Base-by-base conservation (phyloP, 2,888 invertebrate genomes). In the Archips crataeganus region DNA sequence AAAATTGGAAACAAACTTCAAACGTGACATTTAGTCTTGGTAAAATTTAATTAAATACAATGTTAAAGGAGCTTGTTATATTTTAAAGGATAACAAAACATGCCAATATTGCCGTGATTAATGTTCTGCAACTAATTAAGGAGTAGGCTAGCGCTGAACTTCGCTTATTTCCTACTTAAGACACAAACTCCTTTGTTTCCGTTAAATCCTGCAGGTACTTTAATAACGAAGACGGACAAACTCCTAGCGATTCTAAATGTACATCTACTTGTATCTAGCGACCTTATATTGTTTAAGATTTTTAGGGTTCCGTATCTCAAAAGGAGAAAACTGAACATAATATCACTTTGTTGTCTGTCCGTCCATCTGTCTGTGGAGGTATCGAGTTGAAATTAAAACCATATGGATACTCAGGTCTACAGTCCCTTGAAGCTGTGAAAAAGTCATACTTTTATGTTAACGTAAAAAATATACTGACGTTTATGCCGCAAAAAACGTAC, bases 111-210 rank as follows among this genome's bases (percentile, higher is more conserved):
- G 23, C n/a, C 66, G 36, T 72, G 47, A 67, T 72, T 57, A 63
- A 68, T 68, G 68, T 68, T 72, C 45, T 47, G n/a, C 47, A 72
- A 59, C 62, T 63, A 72, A 72, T 72, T 72, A 72, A 63, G 11
- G 57, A 72, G 68, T 72, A 49, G 57, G 47, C 62, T 68, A 59
- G 57, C 67, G 47, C 59, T 72, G 54, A 67, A 67, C 72, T 68
- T 63, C 51, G 68, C 63, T 68, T 68, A 63, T 68, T 68, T 63
- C 72, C 67, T 72, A 63, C 72, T 68, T 72, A 59, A 32, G 45
- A 60, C 63, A 45, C 51, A 34, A 47, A 68, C 47, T 57, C 67
- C 39, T 67, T 72, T 72, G 72, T 68, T 59, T n/a, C 23, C 47
- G 72, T 63, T 57, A 63, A 63, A 45, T 70, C 57, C 49, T 54